phyloP scores from a whole-genome alignment of 1,140 invertebrate genomes.

The Drosophila asahinai region DNA sequence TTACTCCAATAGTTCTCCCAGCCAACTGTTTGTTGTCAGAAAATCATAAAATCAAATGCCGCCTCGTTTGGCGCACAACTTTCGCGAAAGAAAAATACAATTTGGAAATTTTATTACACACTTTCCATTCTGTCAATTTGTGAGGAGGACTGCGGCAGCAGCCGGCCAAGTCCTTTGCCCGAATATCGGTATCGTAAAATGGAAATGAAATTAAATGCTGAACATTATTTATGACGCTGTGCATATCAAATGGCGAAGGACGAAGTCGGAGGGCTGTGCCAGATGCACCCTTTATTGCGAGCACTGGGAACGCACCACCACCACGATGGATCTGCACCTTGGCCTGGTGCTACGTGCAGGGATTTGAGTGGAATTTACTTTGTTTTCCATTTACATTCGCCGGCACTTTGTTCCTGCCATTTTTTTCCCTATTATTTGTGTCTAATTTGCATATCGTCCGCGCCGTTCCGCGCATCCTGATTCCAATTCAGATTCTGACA shows the following conservation, averaged over 20 bases:
- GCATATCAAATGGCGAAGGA: constrained; percentile 75
- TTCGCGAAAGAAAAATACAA: constrained; percentile 73
- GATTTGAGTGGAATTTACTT: constrained; percentile 71
- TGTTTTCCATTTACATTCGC: constrained; percentile 75
- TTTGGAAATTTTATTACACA: constrained; percentile 81
- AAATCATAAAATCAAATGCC: constrained; percentile 77
- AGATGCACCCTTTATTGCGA: constrained; percentile 52
- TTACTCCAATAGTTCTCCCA: constrained; percentile 33
- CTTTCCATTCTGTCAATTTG: constrained; percentile 76
- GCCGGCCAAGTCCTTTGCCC: constrained; percentile 24
- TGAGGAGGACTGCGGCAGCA: constrained; percentile 23
- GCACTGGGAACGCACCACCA: constrained; percentile 46
- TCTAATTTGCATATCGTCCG: constrained; percentile 81
- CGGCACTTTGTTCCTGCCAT: constrained; percentile 30
- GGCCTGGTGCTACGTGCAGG: constrained; percentile 44
- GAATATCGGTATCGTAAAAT: constrained; percentile 82
- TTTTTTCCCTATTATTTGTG: constrained; percentile 76
- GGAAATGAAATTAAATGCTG: constrained; percentile 83
- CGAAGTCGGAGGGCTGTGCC: constrained; percentile 16
- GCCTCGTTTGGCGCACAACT: constrained; percentile 41
- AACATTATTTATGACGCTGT: constrained; percentile 82
- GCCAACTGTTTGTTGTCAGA: constrained; percentile 53
- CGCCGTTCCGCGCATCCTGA: constrained; percentile 56
- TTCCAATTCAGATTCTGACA: constrained; percentile 62
- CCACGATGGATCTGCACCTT: constrained; percentile 44